Base-by-base conservation (phyloP, 2,797 vertebrate genomes). In the Gymnothorax javanicus region DNA sequence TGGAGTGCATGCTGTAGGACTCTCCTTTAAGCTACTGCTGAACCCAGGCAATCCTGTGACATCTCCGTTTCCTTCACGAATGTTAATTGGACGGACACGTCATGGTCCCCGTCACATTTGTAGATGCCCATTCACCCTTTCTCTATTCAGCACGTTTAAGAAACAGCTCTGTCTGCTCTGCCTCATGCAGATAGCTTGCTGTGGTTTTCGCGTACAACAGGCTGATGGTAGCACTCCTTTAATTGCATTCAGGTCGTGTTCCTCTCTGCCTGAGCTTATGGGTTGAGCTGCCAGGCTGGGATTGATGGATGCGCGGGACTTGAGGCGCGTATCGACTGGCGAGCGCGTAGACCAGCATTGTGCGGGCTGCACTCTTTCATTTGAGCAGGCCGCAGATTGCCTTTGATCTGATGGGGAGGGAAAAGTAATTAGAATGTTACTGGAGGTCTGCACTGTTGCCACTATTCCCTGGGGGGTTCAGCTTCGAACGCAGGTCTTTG, bases 241-340 rank as follows among this genome's bases (percentile, higher is more conserved):
- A 58, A 57, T 84, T 60, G 54, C n/a, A 75, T 75, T 52, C 85
- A 58, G 23, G 27, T 57, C 54, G 73, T 69, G 54, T 85, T 85
- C 27, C 27, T 56, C 25, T 33, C 73, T 73, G 62, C 71, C 56
- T 57, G n/a, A 56, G 25, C 27, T 23, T 56, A 13, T 13, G 58
- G 59, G 85, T 50, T 67, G 8, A 27, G 77, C 20, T 82, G 85
- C 73, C 75, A 54, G 85, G 57, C 75, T 54, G 27, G 23, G 73
- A 81, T 82, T 86, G 77, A 86, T 86, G 85, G 77, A 82, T 86
- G 85, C 82, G 71, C 75, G 27, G 83, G 60, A 50, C 58, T 54
- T 43, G 73, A 82, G 27, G 52, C 59, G 59, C 52, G 56, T 86
- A 86, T 86, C 23, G 85, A 86, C 85, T 86, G 77, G 77, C 17